phyloP scores from a whole-genome alignment of 2,113 vertebrate genomes.

The Alces alces region DNA sequence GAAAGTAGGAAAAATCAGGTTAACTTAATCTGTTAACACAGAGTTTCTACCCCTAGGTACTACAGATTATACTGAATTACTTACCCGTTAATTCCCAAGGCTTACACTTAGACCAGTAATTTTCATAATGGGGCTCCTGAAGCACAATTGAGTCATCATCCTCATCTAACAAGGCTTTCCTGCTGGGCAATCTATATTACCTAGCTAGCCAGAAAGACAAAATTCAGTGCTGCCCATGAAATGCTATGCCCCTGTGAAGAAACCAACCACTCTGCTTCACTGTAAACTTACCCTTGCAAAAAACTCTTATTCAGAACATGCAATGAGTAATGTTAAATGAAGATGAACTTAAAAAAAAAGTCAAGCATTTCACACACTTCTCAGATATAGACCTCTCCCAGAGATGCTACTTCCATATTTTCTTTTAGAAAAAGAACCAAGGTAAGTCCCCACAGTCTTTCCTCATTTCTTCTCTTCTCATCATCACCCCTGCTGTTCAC shows the following conservation, averaged over 20 bases:
- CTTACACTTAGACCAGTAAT: slow-evolving; percentile 41
- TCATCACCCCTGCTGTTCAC: background rate
- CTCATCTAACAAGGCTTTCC: slow-evolving; percentile 27
- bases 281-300: background rate
- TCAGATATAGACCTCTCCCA: background rate
- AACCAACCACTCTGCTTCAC: background rate
- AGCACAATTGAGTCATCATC: slow-evolving; percentile 45
- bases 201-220: slow-evolving; percentile 33
- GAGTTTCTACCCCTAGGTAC: background rate
- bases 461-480: background rate
- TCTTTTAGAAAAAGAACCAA: background rate
- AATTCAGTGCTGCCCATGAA: slow-evolving; percentile 36
- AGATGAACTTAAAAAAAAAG: background rate
- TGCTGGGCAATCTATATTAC: background rate
- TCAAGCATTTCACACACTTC: background rate
- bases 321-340: background rate
- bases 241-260: background rate
- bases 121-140: slow-evolving; percentile 34
- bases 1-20: background rate
- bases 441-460: background rate
- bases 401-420: background rate
- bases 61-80: background rate
- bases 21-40: background rate
- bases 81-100: background rate
- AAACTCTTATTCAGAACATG: background rate